phyloP scores from a whole-genome alignment of 2,113 vertebrate genomes.

The Parus major region DNA sequence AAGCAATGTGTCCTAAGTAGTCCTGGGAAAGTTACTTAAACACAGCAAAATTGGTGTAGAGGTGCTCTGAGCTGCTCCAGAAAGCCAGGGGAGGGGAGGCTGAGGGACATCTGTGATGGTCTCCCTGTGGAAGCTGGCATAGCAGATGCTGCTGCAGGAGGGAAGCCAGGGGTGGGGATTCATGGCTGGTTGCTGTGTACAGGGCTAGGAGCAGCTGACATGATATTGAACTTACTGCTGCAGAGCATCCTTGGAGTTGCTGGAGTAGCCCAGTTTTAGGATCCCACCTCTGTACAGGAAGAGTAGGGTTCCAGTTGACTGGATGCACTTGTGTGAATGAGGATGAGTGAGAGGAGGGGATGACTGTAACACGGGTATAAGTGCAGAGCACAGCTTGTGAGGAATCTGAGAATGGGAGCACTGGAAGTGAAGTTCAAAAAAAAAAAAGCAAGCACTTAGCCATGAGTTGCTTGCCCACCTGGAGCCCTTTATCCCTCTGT shows the following conservation, averaged over 20 bases:
- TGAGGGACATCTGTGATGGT: not conserved
- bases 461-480: not conserved
- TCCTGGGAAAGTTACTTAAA: not conserved
- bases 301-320: not conserved
- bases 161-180: not conserved
- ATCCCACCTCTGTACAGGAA: not conserved
- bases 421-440: not conserved
- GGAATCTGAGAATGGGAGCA: fast-evolving
- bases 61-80: not conserved
- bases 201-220: not conserved
- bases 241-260: not conserved
- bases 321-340: not conserved
- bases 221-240: fast-evolving
- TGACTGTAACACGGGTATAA: not conserved
- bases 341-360: not conserved
- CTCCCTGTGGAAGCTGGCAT: not conserved
- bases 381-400: not conserved
- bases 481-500: fast-evolving
- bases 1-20: not conserved
- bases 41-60: not conserved
- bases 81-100: not conserved
- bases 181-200: not conserved
- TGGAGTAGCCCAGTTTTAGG: not conserved
- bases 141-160: not conserved
- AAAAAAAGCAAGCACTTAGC: not conserved